These are phyloP conservation scores for Antigone vipio DNA, from an alignment of 2,113 vertebrate genomes.

Conservation along the genomic window DNA sequence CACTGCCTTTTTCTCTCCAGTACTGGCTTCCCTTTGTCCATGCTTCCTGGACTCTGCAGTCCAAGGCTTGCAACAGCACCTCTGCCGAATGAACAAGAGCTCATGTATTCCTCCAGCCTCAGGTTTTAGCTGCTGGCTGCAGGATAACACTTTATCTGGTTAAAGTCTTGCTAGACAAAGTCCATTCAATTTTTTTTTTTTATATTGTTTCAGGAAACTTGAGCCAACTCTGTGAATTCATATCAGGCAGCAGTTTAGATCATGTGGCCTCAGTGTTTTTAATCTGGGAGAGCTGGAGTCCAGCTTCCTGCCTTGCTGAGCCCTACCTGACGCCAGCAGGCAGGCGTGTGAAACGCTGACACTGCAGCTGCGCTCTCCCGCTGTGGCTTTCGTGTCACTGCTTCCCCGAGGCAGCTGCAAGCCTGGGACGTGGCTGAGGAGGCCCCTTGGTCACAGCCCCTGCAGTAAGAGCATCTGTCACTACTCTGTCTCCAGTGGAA, in stretches of 20 bases:
- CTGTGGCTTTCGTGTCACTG: neutral
- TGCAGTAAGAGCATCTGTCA: neutral
- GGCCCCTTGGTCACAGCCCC: neutral
- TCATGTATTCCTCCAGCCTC: rapidly evolving
- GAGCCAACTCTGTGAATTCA: neutral
- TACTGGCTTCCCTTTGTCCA: neutral
- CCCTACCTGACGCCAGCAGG: neutral
- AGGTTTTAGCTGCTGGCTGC: neutral
- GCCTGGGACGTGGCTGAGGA: neutral
- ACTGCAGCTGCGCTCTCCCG: neutral
- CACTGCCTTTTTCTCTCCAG: neutral
- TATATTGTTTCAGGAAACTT: neutral
- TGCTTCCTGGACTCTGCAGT: neutral
- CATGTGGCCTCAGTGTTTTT: neutral
- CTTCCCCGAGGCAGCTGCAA: neutral
- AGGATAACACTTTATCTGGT: neutral
- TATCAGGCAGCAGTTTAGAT: neutral
- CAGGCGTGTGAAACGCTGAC: rapidly evolving
- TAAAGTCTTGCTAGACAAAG: neutral
- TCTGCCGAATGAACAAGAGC: neutral
- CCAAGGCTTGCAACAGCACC: neutral
- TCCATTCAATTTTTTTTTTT: neutral
- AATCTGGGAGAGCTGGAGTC: neutral
- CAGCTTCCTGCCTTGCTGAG: neutral
- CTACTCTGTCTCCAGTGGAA: neutral